Evolutionary conservation across 2,888 invertebrate genomes (phyloP), one percentile per base, ranked within the genome.

Genomic region (Junonia oenone): DNA sequence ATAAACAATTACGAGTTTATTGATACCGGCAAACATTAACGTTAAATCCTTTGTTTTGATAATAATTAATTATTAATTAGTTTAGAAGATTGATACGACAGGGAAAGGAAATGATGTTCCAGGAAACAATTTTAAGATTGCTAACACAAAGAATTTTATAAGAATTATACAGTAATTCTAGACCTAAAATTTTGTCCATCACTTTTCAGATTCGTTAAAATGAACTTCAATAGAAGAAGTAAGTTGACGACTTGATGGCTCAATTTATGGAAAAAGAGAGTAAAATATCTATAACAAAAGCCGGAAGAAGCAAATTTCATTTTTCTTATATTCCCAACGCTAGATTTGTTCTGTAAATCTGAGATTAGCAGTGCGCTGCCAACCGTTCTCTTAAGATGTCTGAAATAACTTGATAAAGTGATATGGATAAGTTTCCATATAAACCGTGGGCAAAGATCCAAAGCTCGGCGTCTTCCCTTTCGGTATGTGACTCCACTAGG

Each of bases 401-500:
- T 40, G 17, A 40, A 40, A 48, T 48, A 22, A 19, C 19, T 35
- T 35, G 15, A 48, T 33, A 35, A 33, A 13, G 13, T 19, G 19
- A 35, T 47, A 47, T 48, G 48, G 48, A 22, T 19, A 48, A 22
- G 22, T 35, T 33, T 47, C 31, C 43, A 55, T 51, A 33, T 51
- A 51, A 45, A 15, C 33, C 45, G 35, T 29, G 15, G 59, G 50
- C 53, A 51, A 59, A 38, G 35, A 56, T 55, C 56, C 50, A 45
- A 45, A 33, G 56, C 33, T 14, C 22, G 13, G 43, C 52, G 49
- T 43, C 46, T 47, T 51, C 19, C 46, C 55, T 47, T 48, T 55
- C 51, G 55, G 51, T 47, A 45, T 33, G 52, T 40, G 45, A 43
- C 46, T 58, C 15, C 53, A 48, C 56, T 61, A 49, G 56, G 56